phyloP scores from a whole-genome alignment of 2,113 vertebrate species.

The Gorsachius goisagi region DNA sequence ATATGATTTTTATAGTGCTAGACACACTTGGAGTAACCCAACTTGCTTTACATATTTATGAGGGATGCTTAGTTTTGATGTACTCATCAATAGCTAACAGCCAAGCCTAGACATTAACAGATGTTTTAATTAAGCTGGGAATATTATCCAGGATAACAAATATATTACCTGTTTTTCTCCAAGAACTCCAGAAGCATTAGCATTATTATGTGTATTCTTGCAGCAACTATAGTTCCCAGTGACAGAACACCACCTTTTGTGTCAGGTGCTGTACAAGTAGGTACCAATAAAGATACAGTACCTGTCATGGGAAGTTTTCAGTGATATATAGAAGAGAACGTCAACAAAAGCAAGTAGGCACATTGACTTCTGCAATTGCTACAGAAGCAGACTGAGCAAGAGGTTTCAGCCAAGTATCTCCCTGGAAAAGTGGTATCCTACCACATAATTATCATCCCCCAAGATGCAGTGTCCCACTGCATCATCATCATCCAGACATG shows the following conservation, averaged over 20 bases:
- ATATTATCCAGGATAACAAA: not conserved
- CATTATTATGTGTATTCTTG: not conserved
- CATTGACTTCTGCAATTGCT: not conserved
- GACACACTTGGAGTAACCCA: not conserved
- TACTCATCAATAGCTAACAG: not conserved
- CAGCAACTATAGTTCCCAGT: not conserved
- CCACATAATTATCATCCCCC: not conserved
- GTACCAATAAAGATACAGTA: not conserved
- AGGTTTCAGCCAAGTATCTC: not conserved
- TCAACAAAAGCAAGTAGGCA: not conserved
- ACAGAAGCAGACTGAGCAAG: not conserved
- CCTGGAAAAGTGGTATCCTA: not conserved
- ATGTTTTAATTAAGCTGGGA: not conserved
- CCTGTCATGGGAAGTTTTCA: not conserved
- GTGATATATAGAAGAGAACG: not conserved
- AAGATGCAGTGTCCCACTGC: not conserved
- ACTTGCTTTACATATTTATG: slow-evolving; percentile 4
- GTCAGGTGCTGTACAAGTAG: not conserved
- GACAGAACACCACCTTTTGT: not conserved
- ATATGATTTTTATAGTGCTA: slow-evolving; percentile 19
- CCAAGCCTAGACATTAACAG: not conserved
- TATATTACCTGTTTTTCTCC: not conserved
- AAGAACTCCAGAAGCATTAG: not conserved
- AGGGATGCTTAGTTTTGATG: not conserved
- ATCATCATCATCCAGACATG: not conserved